Percentiles rank a stretch among this genome's conserved stretches.
These are phyloP conservation scores for Galendromus occidentalis DNA, from an alignment of 1,140 invertebrate genomes.

Conservation along the genomic window DNA sequence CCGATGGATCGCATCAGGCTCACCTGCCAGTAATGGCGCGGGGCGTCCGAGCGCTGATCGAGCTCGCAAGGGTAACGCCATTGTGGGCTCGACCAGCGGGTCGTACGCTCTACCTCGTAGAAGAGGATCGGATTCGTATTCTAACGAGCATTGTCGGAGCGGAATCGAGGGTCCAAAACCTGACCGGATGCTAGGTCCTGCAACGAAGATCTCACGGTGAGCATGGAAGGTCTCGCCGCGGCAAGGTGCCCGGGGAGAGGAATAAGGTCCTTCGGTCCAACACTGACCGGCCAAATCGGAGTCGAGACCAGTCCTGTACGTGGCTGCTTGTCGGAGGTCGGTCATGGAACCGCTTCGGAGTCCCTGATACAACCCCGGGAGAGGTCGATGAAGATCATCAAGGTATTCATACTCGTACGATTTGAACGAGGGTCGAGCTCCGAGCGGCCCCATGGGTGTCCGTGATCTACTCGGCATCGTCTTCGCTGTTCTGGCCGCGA, in stretches of 20 bases:
- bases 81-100: neutral
- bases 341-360: neutral
- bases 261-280: too few relatives aligned
- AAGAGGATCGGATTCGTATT: neutral
- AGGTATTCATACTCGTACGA: constrained; percentile 31
- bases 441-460: constrained; percentile 2
- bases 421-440: constrained; percentile 26
- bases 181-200: neutral
- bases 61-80: neutral
- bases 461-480: constrained; percentile 20
- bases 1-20: too few relatives aligned
- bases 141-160: neutral
- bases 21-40: neutral
- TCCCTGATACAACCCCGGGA: constrained; percentile 15
- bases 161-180: constrained; percentile 7
- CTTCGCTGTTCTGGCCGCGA: neutral
- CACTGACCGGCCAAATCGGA: constrained; percentile 22
- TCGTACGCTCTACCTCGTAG: neutral
- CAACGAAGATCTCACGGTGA: too few relatives aligned
- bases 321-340: constrained; percentile 8
- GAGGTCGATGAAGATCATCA: constrained; percentile 25
- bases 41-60: constrained; percentile 5
- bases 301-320: constrained; percentile 16
- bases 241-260: too few relatives aligned
- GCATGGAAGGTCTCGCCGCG: too few relatives aligned